Percentiles rank a stretch among this genome's conserved stretches.
Conservation (phyloP, 2,888 invertebrate species). For the Phrixothrix hirtus region DNA sequence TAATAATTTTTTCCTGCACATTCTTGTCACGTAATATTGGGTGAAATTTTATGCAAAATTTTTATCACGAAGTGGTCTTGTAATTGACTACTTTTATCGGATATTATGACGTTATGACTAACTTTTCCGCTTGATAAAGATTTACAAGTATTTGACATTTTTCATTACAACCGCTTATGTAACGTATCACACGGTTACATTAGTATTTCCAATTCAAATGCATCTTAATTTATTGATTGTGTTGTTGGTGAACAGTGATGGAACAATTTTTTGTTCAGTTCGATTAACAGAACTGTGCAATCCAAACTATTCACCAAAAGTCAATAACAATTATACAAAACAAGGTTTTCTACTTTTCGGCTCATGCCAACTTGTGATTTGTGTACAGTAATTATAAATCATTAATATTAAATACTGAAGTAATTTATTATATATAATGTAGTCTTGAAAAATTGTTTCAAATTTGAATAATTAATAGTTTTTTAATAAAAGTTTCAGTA, state of each 20-base stretch:
- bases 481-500: no score
- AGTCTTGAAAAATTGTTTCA: no score
- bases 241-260: no score
- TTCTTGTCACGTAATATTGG: conserved; percentile 28
- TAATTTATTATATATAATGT: no score
- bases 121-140: conserved; percentile 14
- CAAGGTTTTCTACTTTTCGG: conserved; percentile 3
- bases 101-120: conserved; percentile 21
- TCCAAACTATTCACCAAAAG: conserved; percentile 6
- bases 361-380: background rate
- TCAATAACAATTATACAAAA: conserved; percentile 6
- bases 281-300: background rate
- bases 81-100: conserved; percentile 24
- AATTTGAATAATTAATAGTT: no score
- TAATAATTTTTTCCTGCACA: conserved; percentile 20
- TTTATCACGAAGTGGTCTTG: conserved; percentile 18
- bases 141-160: background rate
- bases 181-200: background rate
- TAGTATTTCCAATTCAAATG: background rate
- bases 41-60: conserved; percentile 27
- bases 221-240: no score
- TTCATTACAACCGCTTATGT: background rate
- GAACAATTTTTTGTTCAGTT: background rate
- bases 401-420: no score
- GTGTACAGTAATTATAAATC: background rate